Evolutionary conservation across 2,888 invertebrate species (phyloP), one percentile per base, ranked within the genome.

Genomic region (Esperia sulphurella): DNA sequence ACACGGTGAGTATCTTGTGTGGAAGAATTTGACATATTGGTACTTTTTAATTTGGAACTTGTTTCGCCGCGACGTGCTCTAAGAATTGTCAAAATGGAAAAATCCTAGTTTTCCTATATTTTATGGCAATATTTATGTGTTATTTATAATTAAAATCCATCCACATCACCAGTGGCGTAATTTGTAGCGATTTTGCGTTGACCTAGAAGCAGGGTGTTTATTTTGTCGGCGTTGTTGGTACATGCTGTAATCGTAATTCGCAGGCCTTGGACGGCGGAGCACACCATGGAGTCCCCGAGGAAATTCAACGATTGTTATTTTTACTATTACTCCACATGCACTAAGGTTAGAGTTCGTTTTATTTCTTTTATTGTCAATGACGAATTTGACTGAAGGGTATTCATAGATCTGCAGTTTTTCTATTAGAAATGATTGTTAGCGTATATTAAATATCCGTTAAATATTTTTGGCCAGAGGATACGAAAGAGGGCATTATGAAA

Each of bases 261-360:
- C 80, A 86, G 85, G 78, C 73, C 76, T 77, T 78, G 76, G 80
- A 74, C 65, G 74, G 75, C 69, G 67, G 69, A 72, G 63, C 64
- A 71, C 75, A 81, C 77, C 72, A 92, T 94, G 92, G 94, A 94
- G 85, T 93, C 93, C 65, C 93, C 92, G 65, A 91, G 92, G 70
- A 94, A 94, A 89, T 93, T 94, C 79, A 94, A 95, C 82, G 96
- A 96, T 82, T 96, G 96, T 83, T 96, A 96, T 84, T 96, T 96
- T 90, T 96, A 94, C 84, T 96, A 95, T 79, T 96, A 96, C 78
- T 96, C 96, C 49, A 94, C 94, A 55, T 96, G 96, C 79, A 93
- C 93, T 57, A 96, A 96, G 93, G 96, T 96, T 87, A 86, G 57
- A 50, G 48, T 49, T 55, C 33, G 13, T 14, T 14, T 14, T 33